These are phyloP conservation scores for Bellardia pandia DNA, from an alignment of 2,888 invertebrate species.

Conservation along the genomic window DNA sequence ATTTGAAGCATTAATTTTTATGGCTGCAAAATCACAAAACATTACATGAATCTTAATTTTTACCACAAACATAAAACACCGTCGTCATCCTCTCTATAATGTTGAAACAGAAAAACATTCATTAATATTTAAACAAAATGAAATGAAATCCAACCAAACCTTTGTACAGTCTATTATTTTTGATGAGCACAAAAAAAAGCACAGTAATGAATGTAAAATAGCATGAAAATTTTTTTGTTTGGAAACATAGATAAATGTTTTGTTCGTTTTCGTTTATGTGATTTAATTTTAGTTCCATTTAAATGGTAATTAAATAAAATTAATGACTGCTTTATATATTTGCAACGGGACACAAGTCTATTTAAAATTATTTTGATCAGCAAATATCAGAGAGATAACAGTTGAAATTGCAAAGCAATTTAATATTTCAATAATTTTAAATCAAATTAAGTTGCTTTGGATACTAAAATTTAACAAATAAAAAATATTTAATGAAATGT, in stretches of 20 bases:
- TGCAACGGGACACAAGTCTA: neutral
- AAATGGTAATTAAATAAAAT: slow-evolving; percentile 35
- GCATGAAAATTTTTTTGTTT: neutral
- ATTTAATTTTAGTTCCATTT: slow-evolving; percentile 14
- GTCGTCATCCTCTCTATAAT: neutral
- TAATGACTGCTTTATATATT: slow-evolving; percentile 31
- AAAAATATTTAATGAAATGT: no score
- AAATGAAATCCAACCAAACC: neutral
- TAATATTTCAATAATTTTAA: neutral
- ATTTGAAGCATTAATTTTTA: slow-evolving; percentile 39
- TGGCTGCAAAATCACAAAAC: slow-evolving; percentile 11
- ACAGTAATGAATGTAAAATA: neutral
- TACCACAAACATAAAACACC: slow-evolving; percentile 18
- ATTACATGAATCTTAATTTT: slow-evolving; percentile 37
- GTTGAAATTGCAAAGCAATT: neutral
- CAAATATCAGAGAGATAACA: neutral
- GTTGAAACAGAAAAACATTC: slow-evolving; percentile 23
- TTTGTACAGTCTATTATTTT: neutral
- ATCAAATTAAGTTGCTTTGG: neutral
- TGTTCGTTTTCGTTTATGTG: neutral
- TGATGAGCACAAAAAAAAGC: neutral
- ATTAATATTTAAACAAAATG: slow-evolving; percentile 40
- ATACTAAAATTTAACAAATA: no score
- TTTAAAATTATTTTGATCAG: neutral
- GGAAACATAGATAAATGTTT: neutral